A percentile compares a stretch with the other conserved stretches of the same genome.
These are phyloP conservation scores for Pollenia labialis DNA, from an alignment of 2,888 invertebrate species.

Conservation along the genomic window DNA sequence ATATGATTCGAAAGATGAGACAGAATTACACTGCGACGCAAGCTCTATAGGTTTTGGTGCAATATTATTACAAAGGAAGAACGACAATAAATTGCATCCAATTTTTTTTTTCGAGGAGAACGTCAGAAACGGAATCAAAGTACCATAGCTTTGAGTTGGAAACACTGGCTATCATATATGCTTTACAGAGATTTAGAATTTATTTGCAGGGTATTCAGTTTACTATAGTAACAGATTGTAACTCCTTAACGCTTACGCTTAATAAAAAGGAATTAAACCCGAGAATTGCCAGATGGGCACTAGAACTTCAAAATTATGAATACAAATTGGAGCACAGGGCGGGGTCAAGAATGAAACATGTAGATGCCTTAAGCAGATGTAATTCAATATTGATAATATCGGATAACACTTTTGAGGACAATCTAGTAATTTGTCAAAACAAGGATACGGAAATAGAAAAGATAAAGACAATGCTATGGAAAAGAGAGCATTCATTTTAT, in stretches of 20 bases:
- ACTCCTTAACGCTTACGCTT: constrained; percentile 68
- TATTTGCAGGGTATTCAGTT: too few species aligned
- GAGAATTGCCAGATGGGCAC: constrained; percentile 35
- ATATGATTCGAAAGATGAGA: constrained; percentile 76
- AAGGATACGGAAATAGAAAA: constrained; percentile 35
- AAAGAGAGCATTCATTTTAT: constrained; percentile 47
- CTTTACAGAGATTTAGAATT: too few species aligned
- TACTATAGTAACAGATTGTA: constrained; percentile 78
- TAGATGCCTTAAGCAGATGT: constrained; percentile 73
- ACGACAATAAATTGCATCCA: constrained; percentile 76
- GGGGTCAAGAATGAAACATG: constrained; percentile 55
- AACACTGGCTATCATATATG: too few species aligned
- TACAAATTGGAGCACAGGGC: constrained; percentile 49
- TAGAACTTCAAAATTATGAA: constrained; percentile 48
- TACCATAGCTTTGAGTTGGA: too few species aligned
- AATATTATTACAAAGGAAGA: constrained; percentile 77
- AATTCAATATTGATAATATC: too few species aligned
- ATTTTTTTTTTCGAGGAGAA: constrained; percentile 77
- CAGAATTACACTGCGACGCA: constrained; percentile 80
- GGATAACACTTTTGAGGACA: constrained; percentile 63
- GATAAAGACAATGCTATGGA: constrained; percentile 20
- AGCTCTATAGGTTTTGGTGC: constrained; percentile 77
- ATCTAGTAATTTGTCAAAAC: constrained; percentile 49
- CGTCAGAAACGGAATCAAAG: constrained; percentile 81
- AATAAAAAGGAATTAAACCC: constrained; percentile 36